A percentile compares a stretch with the other conserved stretches of the same genome.
Conservation (phyloP, 2,888 invertebrate species). For the Drosophila neutralis region DNA sequence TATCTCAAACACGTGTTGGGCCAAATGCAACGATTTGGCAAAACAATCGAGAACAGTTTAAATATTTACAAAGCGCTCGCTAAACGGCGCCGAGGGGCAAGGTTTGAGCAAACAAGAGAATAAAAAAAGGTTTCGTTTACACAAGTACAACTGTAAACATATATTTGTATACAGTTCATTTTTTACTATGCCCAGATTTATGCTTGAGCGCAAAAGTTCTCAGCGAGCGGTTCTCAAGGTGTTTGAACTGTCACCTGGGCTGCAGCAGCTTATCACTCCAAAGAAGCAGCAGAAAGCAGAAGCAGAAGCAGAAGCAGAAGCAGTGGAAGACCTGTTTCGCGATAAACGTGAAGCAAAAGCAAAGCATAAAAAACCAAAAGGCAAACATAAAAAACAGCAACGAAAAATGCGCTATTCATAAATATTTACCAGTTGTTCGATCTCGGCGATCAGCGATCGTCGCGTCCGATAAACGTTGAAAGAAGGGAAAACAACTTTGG, state of each 20-base stretch:
- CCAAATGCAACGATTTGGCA: constrained; percentile 81
- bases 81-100: constrained; percentile 67
- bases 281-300: neutral
- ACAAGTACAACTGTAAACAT: constrained; percentile 34
- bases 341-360: constrained; percentile 13
- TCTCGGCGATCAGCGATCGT: constrained; percentile 62
- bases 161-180: neutral
- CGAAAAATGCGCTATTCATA: constrained; percentile 64
- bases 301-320: neutral
- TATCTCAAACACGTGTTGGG: constrained; percentile 83
- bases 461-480: constrained; percentile 56
- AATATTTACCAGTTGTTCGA: constrained; percentile 64
- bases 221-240: constrained; percentile 39
- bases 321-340: constrained; percentile 51
- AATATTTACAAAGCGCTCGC: constrained; percentile 72
- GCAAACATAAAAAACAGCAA: neutral
- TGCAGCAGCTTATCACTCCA: constrained; percentile 34
- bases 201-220: neutral
- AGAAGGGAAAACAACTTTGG: constrained; percentile 72
- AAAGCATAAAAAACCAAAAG: neutral
- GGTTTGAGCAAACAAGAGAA: neutral
- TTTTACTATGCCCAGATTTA: constrained; percentile 36
- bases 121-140: constrained; percentile 55
- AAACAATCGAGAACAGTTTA: constrained; percentile 76
- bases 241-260: constrained; percentile 45